These are phyloP conservation scores for Dicaeum eximium DNA, from an alignment of 2,113 vertebrate genomes.

Conservation along the genomic window DNA sequence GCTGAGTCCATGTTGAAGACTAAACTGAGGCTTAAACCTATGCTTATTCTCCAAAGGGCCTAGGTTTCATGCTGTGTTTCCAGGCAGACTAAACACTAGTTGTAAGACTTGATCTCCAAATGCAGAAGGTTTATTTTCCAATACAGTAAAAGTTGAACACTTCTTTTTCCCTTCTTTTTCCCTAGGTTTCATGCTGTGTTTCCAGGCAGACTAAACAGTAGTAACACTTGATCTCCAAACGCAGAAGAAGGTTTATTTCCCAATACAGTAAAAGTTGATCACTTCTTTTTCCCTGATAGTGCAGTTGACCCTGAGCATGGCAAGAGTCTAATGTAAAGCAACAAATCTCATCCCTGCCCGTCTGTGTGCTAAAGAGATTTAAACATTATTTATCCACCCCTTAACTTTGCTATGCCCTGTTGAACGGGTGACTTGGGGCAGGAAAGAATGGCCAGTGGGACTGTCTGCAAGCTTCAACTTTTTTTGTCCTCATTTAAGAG, in stretches of 20 bases:
- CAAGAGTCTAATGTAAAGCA: neutral
- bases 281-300: neutral
- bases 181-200: neutral
- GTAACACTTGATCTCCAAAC: neutral
- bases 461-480: neutral
- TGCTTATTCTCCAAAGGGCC: neutral
- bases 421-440: neutral
- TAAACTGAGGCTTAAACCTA: neutral
- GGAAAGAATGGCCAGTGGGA: neutral
- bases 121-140: neutral
- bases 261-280: neutral
- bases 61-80: neutral
- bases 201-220: neutral
- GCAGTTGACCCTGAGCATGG: neutral
- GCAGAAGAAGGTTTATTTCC: neutral
- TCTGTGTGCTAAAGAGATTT: neutral
- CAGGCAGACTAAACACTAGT: neutral
- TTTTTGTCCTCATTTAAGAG: conserved; percentile 36
- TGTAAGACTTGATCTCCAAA: neutral
- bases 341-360: neutral
- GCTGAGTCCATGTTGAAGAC: neutral
- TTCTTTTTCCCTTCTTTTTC: neutral
- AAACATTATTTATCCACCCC: neutral
- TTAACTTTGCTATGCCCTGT: neutral
- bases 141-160: accelerated